Conservation (phyloP, 2,888 invertebrate genomes). For the Drosophila hamatofila region DNA sequence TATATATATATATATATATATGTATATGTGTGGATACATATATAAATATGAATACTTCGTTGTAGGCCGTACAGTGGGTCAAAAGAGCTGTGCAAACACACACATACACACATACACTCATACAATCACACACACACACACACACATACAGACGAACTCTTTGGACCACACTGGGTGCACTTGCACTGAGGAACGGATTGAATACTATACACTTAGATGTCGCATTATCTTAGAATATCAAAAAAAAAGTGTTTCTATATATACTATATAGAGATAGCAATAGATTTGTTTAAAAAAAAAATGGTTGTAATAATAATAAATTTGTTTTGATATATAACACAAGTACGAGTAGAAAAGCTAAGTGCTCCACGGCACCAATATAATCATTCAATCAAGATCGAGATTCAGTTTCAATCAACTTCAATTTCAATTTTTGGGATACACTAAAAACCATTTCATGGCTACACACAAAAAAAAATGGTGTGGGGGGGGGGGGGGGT, state of each 20-base stretch:
- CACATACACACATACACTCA: conserved; percentile 1
- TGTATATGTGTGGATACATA: conserved; percentile 2
- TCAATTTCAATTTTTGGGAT: neutral
- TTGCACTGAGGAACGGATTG: conserved; percentile 75
- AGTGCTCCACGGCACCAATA: conserved; percentile 33
- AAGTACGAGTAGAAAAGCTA: conserved; percentile 79
- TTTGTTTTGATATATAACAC: conserved; percentile 65
- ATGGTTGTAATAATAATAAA: neutral
- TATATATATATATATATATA: neutral
- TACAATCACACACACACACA: conserved; percentile 6
- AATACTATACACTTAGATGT: conserved; percentile 75
- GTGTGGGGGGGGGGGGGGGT: neutral
- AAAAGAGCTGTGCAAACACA: conserved; percentile 6
- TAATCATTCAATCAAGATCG: conserved; percentile 12
- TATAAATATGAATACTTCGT: conserved; percentile 69
- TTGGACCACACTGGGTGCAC: conserved; percentile 39
- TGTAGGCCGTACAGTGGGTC: conserved; percentile 55
- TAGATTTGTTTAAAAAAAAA: conserved; percentile 18
- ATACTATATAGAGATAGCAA: conserved; percentile 38
- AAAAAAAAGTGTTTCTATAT: conserved; percentile 14
- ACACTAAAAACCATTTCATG: conserved; percentile 34
- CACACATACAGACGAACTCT: conserved; percentile 10
- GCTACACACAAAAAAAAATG: neutral
- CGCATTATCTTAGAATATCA: conserved; percentile 48
- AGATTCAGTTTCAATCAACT: conserved; percentile 12